Conservation (phyloP, 2,113 vertebrate species). For the Chaenocephalus aceratus region DNA sequence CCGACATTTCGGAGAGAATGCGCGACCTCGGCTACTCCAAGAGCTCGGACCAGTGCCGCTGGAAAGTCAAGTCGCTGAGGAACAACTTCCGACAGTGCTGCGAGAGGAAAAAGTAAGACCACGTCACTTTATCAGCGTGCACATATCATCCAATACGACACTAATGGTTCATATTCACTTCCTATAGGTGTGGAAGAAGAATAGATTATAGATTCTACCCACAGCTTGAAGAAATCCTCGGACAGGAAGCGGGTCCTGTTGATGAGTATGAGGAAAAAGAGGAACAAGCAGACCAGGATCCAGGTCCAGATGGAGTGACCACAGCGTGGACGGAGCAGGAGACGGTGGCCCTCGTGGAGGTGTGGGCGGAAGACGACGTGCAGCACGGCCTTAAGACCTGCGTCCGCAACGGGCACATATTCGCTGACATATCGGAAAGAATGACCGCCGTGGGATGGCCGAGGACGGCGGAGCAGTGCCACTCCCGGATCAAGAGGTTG, state of each 20-base stretch:
- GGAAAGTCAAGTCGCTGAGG: slow-evolving; percentile 77
- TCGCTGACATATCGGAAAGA: slow-evolving; percentile 62
- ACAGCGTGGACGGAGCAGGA: slow-evolving; percentile 74
- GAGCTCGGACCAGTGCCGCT: slow-evolving; percentile 78
- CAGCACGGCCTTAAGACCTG: slow-evolving; percentile 75
- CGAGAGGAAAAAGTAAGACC: slow-evolving; percentile 76
- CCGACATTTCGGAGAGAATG: slow-evolving; percentile 72
- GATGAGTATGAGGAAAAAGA: slow-evolving; percentile 74
- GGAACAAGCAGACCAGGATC: slow-evolving; percentile 65
- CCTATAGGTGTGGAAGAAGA: slow-evolving; percentile 64
- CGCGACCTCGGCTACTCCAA: slow-evolving; percentile 62
- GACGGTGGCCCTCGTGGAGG: slow-evolving; percentile 68
- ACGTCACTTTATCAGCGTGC: not conserved
- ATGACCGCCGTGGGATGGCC: slow-evolving; percentile 61
- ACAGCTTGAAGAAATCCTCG: slow-evolving; percentile 75
- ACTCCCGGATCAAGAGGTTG: slow-evolving; percentile 71
- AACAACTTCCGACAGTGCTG: slow-evolving; percentile 76
- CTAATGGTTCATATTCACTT: not conserved
- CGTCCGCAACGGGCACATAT: slow-evolving; percentile 75
- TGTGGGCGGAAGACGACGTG: slow-evolving; percentile 76
- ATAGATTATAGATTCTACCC: slow-evolving; percentile 76
- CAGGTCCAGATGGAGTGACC: slow-evolving; percentile 61
- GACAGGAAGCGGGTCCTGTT: slow-evolving; percentile 56
- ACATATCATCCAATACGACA: not conserved
- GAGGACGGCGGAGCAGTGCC: slow-evolving; percentile 76